phyloP scores from a whole-genome alignment of 2,113 vertebrate species.

The Megaptera novaeangliae region DNA sequence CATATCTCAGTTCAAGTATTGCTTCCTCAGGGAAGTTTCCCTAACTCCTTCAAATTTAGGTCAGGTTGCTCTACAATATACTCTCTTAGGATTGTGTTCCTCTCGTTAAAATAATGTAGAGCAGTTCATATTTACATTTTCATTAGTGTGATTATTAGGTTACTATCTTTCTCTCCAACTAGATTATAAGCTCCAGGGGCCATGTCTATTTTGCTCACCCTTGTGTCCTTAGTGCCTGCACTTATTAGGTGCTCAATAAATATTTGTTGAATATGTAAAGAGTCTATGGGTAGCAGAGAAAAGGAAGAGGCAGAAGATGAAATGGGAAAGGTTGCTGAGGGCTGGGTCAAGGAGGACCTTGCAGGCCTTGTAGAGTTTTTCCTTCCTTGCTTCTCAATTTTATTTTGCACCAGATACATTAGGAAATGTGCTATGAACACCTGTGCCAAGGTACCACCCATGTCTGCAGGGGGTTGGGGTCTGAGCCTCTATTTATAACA shows the following conservation, averaged over 20 bases:
- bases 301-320: background rate
- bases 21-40: background rate
- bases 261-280: background rate
- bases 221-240: background rate
- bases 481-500: background rate
- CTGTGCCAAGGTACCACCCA: background rate
- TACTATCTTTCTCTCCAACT: background rate
- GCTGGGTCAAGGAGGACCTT: background rate
- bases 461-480: background rate
- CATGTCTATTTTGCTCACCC: background rate
- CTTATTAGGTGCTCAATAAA: background rate
- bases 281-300: background rate
- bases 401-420: background rate
- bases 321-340: background rate
- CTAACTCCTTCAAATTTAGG: background rate
- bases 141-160: background rate
- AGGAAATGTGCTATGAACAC: background rate
- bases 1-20: background rate
- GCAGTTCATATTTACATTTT: background rate
- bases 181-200: background rate
- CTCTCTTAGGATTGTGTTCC: background rate
- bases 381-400: background rate
- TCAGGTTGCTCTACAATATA: background rate
- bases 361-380: background rate
- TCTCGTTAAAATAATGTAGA: background rate